Evolutionary conservation across 2,888 invertebrate genomes (phyloP).

Genomic region (Eudemis profundana): DNA sequence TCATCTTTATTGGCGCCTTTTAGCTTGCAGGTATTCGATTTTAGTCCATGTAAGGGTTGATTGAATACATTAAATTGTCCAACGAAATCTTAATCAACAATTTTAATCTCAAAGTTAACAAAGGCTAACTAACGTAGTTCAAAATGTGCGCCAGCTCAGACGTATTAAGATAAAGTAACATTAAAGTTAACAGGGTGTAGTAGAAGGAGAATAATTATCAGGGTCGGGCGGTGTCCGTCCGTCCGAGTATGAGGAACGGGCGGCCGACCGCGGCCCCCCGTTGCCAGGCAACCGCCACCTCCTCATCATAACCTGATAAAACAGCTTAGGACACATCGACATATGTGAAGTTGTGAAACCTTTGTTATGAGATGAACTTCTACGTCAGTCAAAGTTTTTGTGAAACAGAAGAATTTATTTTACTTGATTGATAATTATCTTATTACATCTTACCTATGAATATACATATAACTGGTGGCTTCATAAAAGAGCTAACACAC

Average conservation of each 20-base stretch:
- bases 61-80: conserved; percentile 4
- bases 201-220: conserved; percentile 79
- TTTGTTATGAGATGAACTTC: conserved; percentile 1
- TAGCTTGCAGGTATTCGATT: conserved; percentile 35
- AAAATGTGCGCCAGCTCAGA: conserved; percentile 31
- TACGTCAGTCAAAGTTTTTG: not conserved
- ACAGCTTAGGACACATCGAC: conserved; percentile 68
- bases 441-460: too few relatives aligned
- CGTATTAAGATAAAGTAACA: conserved; percentile 66
- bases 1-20: conserved; percentile 33
- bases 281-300: conserved; percentile 81
- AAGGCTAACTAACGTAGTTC: conserved; percentile 6
- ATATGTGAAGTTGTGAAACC: conserved; percentile 20
- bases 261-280: too few relatives aligned
- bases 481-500: too few relatives aligned
- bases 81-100: conserved; percentile 22
- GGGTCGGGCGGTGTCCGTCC: conserved; percentile 66
- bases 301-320: conserved; percentile 83
- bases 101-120: conserved; percentile 23
- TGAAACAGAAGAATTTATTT: too few relatives aligned
- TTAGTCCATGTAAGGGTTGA: not conserved
- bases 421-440: too few relatives aligned
- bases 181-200: conserved; percentile 74
- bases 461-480: too few relatives aligned
- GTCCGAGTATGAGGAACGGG: conserved; percentile 79